Evolutionary conservation across 2,113 vertebrate species (phyloP).

Genomic region (Malaclemys terrapin): DNA sequence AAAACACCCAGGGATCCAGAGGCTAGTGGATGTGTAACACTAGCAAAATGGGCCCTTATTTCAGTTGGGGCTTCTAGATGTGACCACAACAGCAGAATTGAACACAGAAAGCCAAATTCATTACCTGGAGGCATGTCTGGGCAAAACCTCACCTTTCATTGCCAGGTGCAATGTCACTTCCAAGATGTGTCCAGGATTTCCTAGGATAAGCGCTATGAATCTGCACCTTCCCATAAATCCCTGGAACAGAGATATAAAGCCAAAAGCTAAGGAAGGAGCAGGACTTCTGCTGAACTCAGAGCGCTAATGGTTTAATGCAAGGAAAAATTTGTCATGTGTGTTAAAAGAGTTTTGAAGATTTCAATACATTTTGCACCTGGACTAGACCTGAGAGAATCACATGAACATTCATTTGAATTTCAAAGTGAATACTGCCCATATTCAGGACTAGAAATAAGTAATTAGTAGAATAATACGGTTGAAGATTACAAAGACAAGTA

Average conservation of each 20-base stretch:
- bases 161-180: conserved; percentile 69
- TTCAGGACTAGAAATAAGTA: neutral
- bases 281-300: neutral
- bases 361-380: neutral
- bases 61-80: neutral
- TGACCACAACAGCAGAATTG: neutral
- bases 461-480: neutral
- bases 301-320: neutral
- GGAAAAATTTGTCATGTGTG: neutral
- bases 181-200: conserved; percentile 79
- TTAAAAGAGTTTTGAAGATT: neutral
- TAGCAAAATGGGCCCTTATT: no score
- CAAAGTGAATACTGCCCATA: neutral
- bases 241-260: conserved; percentile 51
- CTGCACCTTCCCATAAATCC: conserved; percentile 78
- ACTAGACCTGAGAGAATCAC: neutral
- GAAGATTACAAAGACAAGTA: neutral
- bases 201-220: conserved; percentile 77
- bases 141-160: conserved; percentile 80
- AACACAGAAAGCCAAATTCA: neutral
- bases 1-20: no score
- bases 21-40: no score
- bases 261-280: neutral
- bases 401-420: neutral
- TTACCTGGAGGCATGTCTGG: neutral